phyloP scores from a whole-genome alignment of 2,888 invertebrate genomes.

The Philhelius pedissequus region DNA sequence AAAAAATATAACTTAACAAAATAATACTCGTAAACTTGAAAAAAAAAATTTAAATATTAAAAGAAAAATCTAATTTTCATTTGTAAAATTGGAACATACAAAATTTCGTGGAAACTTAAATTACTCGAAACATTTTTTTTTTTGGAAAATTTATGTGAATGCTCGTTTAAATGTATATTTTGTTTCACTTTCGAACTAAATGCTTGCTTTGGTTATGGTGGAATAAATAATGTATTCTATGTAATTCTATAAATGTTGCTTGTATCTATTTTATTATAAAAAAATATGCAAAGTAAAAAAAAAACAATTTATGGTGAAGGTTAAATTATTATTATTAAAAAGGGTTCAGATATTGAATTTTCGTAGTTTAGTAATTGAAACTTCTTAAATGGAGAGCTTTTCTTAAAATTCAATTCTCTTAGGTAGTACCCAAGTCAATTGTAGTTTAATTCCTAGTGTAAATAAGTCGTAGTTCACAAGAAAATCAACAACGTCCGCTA shows the following conservation, averaged over 20 bases:
- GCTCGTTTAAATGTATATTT: slow-evolving; percentile 35
- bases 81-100: slow-evolving; percentile 6
- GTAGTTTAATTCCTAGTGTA: not conserved
- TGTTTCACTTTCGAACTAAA: not conserved
- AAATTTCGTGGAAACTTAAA: not conserved
- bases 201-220: slow-evolving; percentile 48
- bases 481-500: no score
- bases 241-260: slow-evolving; percentile 2
- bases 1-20: not conserved
- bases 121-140: not conserved
- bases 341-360: not conserved
- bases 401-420: not conserved
- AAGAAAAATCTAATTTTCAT: not conserved
- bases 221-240: slow-evolving; percentile 10
- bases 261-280: not conserved
- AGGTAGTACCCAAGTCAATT: no score
- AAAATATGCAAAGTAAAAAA: not conserved
- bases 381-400: not conserved
- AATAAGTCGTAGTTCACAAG: no score
- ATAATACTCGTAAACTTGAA: slow-evolving; percentile 9
- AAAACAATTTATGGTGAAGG: not conserved
- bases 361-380: not conserved
- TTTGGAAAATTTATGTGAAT: slow-evolving; percentile 28
- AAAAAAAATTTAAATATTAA: not conserved
- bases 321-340: not conserved